Base-by-base conservation (phyloP, 2,888 invertebrate species). In the Taphrorychus bicolor region DNA sequence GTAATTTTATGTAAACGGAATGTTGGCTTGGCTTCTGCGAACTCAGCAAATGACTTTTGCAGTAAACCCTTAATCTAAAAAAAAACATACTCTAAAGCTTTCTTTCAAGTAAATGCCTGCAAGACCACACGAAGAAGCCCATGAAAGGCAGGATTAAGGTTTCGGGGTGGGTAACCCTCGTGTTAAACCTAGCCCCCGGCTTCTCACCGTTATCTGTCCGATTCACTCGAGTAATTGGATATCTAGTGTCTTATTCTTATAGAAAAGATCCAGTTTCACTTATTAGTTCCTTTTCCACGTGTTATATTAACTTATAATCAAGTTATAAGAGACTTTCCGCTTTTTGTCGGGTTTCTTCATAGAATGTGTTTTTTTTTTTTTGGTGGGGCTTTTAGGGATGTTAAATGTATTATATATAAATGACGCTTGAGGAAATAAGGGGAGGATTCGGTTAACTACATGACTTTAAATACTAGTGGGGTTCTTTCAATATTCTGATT, bases 151-250 rank as follows among this genome's bases (percentile, higher is more conserved):
- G 76, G 76, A 77, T 77, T 76, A 77, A 76, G 77, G 78, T 77
- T 77, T 76, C 75, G 73, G 76, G 79, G 79, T 79, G 78, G 77
- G 78, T 76, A 76, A 77, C 79, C 79, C 79, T 72, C 72, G 51
- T n/a, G 73, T 74, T 72, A 74, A 77, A 78, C 76, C 76, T 74
- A 75, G 76, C 76, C 76, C 71, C 74, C 72, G 21, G 51, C 51
- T 51, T 66, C 32, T 32, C 32, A 9, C 7, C 32, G 63, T 51
- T 64, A 59, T 64, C 58, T 58, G 64, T 59, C 53, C 58, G 64
- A 64, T 59, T 64, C 58, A 59, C 58, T 71, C 59, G 59, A 73
- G 75, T 81, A 81, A 81, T 81, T 80, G 80, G 81, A 81, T 81
- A 77, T 77, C 77, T 73, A 74, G 76, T 75, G 78, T 77, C 78